phyloP scores from a whole-genome alignment of 2,113 vertebrate species.

The Engraulis encrasicolus region DNA sequence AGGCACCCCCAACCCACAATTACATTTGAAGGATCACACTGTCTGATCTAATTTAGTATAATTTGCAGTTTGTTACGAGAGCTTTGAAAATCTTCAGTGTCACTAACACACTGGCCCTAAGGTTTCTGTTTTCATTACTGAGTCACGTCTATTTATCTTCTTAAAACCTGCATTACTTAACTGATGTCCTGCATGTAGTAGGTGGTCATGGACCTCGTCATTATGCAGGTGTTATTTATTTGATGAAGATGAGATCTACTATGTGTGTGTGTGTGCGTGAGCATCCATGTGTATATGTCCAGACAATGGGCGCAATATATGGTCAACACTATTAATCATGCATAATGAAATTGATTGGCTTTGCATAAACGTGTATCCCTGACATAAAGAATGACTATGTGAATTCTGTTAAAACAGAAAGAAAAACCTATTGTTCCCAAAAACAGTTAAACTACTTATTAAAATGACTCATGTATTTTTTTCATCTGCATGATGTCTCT shows the following conservation, averaged over 20 bases:
- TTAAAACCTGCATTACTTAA: not conserved
- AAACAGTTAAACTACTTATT: not conserved
- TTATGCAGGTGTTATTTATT: not conserved
- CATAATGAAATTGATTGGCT: not conserved
- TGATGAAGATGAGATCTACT: not conserved
- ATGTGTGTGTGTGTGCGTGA: slow-evolving; percentile 24
- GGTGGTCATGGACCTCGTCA: not conserved
- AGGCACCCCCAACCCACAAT: not conserved
- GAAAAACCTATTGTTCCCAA: not conserved
- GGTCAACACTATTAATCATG: not conserved
- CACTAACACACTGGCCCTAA: no score
- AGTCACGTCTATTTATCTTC: no score
- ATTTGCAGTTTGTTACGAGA: not conserved
- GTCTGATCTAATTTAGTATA: not conserved
- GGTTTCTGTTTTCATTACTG: no score
- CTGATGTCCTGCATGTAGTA: not conserved
- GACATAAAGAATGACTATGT: not conserved
- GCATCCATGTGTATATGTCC: not conserved
- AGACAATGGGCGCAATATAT: not conserved
- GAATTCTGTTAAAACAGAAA: not conserved
- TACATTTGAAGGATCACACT: not conserved
- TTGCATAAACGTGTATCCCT: not conserved
- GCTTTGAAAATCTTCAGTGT: not conserved
- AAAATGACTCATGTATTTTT: not conserved
- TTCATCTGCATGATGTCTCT: not conserved